These are phyloP conservation scores for Hetaerina americana DNA, from an alignment of 1,140 invertebrate genomes.

Conservation along the genomic window DNA sequence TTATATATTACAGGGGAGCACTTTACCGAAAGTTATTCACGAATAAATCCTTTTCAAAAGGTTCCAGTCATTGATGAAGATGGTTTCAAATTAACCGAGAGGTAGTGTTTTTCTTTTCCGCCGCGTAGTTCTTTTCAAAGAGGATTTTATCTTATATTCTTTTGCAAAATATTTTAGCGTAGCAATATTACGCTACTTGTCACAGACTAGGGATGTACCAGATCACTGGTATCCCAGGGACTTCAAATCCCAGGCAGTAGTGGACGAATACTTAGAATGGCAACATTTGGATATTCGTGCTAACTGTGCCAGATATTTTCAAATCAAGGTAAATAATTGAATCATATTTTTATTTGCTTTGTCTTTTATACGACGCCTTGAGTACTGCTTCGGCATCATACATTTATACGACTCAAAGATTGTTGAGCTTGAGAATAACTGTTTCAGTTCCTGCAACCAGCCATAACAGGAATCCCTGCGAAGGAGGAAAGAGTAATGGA, in stretches of 20 bases:
- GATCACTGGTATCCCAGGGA: conserved; percentile 63
- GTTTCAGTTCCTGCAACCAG: conserved; percentile 34
- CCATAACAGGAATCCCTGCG: conserved; percentile 32
- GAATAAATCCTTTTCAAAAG: conserved; percentile 59
- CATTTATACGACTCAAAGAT: neutral
- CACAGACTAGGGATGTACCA: conserved; percentile 35
- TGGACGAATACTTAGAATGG: conserved; percentile 81
- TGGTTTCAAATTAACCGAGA: conserved; percentile 65
- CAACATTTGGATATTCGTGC: conserved; percentile 62
- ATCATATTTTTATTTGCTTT: neutral
- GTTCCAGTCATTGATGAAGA: conserved; percentile 69
- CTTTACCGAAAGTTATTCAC: conserved; percentile 48
- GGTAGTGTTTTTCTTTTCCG: conserved; percentile 33
- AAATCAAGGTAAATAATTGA: conserved; percentile 30
- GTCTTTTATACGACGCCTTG: neutral
- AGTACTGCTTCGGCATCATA: neutral
- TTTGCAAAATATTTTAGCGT: conserved; percentile 39
- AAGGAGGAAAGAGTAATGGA: conserved; percentile 30
- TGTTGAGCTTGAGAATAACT: neutral
- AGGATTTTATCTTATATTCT: neutral
- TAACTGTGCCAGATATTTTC: conserved; percentile 54
- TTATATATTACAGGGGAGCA: conserved; percentile 47
- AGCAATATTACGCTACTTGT: conserved; percentile 53
- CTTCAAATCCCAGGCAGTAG: conserved; percentile 46
- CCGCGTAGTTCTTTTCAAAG: conserved; percentile 3